Percentiles rank a stretch among this genome's conserved stretches.
phyloP scores from a whole-genome alignment of 2,113 vertebrate species.

The Hirundichthys speculiger region DNA sequence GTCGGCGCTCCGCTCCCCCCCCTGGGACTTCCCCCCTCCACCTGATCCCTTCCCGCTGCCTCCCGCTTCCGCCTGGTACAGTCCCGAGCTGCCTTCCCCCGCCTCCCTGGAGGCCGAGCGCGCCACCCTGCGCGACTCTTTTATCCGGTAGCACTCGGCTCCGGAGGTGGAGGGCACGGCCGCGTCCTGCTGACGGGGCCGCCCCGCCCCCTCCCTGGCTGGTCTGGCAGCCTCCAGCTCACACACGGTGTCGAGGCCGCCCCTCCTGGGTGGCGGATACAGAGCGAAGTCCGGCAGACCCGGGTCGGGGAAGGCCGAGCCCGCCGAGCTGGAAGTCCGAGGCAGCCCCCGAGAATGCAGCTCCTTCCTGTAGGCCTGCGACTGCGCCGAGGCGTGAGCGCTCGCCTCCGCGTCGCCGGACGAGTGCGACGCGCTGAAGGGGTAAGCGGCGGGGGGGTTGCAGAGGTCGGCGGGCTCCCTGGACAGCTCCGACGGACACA shows the following conservation, averaged over 20 bases:
- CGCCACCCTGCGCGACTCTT: slow-evolving; percentile 78
- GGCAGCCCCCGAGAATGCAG: slow-evolving; percentile 94
- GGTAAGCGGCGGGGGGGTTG: slow-evolving; percentile 85
- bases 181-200: slow-evolving; percentile 82
- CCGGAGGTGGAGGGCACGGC: slow-evolving; percentile 77
- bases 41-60: slow-evolving; percentile 67
- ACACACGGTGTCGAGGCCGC: slow-evolving; percentile 92
- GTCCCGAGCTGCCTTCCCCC: slow-evolving; percentile 75
- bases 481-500: slow-evolving; percentile 90
- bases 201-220: slow-evolving; percentile 81
- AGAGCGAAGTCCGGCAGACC: slow-evolving; percentile 91
- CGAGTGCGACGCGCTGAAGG: slow-evolving; percentile 87
- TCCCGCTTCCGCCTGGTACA: slow-evolving; percentile 71
- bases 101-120: slow-evolving; percentile 77
- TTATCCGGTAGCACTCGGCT: slow-evolving; percentile 66
- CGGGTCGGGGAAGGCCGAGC: slow-evolving; percentile 92
- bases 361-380: slow-evolving; percentile 94
- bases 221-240: slow-evolving; percentile 92
- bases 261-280: slow-evolving; percentile 90
- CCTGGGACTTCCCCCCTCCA: slow-evolving; percentile 80
- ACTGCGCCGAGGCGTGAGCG: slow-evolving; percentile 87
- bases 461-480: slow-evolving; percentile 84
- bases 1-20: slow-evolving; percentile 90
- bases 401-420: slow-evolving; percentile 88
- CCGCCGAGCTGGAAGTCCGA: slow-evolving; percentile 96